Base-by-base conservation (phyloP, 2,113 vertebrate genomes). In the Thunnus thynnus region DNA sequence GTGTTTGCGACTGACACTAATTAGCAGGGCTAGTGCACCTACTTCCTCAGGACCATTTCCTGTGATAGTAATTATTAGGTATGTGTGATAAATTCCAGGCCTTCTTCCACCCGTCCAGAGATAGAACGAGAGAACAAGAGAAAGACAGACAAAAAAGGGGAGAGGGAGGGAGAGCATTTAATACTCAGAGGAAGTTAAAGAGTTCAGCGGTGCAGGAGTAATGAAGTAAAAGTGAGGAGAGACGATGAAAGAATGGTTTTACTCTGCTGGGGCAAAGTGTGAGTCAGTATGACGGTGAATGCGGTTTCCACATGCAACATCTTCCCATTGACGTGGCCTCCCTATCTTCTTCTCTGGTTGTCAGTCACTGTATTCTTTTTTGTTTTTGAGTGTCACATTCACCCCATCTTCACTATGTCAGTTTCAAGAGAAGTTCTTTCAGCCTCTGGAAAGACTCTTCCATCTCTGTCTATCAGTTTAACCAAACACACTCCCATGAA, bases 21-120 rank as follows among this genome's bases (percentile, higher is more conserved):
- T 94, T 94, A 93, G 82, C 85, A 82, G 73, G 79, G 25, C 81
- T 89, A 82, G 83, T 84, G 82, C 86, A 77, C 88, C 84, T 52
- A 89, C 91, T 94, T 94, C 92, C 92, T 94, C 80, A 57, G 58
- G 77, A 86, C 89, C 82, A 77, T 93, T 94, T 94, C 92, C 93
- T 94, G 87, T 91, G 89, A 93, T 93, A 90, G 92, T 93, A 93
- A 93, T 94, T 93, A 94, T 92, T 93, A 93, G 93, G 92, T 92
- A 94, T 85, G 92, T 92, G 92, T 94, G 94, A 95, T 92, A 93
- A 93, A 93, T 91, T 86, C 93, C 95, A 94, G 93, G 80, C 90
- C 78, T 76, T 88, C 82, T 86, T 87, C 86, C 81, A 88, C 64
- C 72, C 50, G 22, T 87, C 70, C 66, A 5, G 30, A 84, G 87